A percentile compares a stretch with the other conserved stretches of the same genome.
Conservation (phyloP, 2,888 invertebrate species). For the Anoplius nigerrimus region DNA sequence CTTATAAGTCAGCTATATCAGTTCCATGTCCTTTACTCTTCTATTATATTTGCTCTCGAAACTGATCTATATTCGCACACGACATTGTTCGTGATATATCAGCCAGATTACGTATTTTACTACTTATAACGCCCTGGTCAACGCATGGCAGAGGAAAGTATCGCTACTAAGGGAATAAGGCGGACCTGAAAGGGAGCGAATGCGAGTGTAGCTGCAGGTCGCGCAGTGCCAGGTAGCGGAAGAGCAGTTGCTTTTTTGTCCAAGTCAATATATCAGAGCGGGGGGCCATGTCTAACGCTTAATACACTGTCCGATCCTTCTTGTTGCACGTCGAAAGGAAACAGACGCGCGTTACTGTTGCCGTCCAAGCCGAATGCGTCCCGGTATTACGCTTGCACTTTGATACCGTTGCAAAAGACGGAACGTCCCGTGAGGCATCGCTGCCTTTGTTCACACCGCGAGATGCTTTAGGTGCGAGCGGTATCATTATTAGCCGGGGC, state of each 20-base stretch:
- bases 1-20: no score
- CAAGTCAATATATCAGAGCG: slow-evolving; percentile 72
- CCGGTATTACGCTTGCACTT: not conserved
- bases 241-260: slow-evolving; percentile 70
- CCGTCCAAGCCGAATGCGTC: slow-evolving; percentile 2
- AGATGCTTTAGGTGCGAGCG: no score
- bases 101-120: no score
- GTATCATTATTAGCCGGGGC: no score
- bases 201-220: slow-evolving; percentile 39
- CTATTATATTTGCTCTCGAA: no score
- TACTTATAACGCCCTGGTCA: not conserved
- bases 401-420: slow-evolving; percentile 10
- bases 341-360: slow-evolving; percentile 16
- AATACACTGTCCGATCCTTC: slow-evolving; percentile 68
- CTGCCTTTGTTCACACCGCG: no score
- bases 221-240: slow-evolving; percentile 59
- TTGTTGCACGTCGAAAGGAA: slow-evolving; percentile 50
- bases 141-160: slow-evolving; percentile 21
- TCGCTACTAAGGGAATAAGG: slow-evolving; percentile 36
- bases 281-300: slow-evolving; percentile 72
- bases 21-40: no score
- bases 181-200: slow-evolving; percentile 18
- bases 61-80: no score
- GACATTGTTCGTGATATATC: no score
- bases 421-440: no score